These are phyloP conservation scores for Cebus imitator DNA, from an alignment of 2,113 vertebrate species.

Conservation along the genomic window DNA sequence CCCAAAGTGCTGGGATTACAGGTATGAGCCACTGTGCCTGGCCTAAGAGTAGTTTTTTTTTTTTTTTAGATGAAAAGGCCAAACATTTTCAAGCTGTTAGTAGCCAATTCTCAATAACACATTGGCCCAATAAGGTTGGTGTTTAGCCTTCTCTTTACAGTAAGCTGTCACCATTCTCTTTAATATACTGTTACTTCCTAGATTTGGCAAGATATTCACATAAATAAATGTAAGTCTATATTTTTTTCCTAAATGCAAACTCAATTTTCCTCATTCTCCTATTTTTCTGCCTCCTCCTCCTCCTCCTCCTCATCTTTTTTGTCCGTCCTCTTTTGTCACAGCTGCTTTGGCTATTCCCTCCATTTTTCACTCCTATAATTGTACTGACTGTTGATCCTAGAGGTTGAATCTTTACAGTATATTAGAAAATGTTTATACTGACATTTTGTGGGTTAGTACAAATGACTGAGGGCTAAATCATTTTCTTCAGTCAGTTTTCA, in stretches of 20 bases:
- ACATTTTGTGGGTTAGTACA: slow-evolving; percentile 27
- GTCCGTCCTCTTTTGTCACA: neutral
- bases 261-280: neutral
- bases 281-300: neutral
- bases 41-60: too few species aligned
- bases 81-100: neutral
- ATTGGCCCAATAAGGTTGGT: neutral
- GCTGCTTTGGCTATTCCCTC: neutral
- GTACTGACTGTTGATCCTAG: neutral
- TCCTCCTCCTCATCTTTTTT: neutral
- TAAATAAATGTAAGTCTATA: slow-evolving; percentile 3
- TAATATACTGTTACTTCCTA: neutral
- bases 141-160: neutral
- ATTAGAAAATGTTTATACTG: slow-evolving; percentile 7
- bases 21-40: too few species aligned
- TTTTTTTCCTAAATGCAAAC: neutral
- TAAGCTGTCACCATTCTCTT: neutral
- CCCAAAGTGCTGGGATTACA: too few species aligned
- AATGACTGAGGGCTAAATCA: slow-evolving; percentile 12
- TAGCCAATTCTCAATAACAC: neutral
- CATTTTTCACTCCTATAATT: neutral
- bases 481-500: slow-evolving; percentile 41
- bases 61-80: neutral
- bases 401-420: neutral
- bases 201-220: neutral